Base-by-base conservation (phyloP, 2,797 vertebrate genomes). In the Siniperca undulata region DNA sequence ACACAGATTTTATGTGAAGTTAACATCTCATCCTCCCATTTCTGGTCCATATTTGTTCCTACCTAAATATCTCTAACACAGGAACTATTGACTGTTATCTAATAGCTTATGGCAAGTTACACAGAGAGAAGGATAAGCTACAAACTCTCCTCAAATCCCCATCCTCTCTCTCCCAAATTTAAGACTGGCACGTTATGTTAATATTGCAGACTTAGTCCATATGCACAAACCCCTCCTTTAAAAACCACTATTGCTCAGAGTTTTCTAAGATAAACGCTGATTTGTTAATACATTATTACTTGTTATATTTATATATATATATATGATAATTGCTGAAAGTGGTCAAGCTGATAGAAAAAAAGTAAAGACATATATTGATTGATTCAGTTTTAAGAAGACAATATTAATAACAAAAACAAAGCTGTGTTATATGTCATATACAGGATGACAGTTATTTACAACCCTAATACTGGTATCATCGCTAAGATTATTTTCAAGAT, bases 291-390 rank as follows among this genome's bases (percentile, higher is more conserved):
- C 84, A 90, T 91, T 91, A 91, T 92, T 91, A 95, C 88, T 91
- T 84, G 86, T 91, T 92, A 92, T 92, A 92, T 92, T 88, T 89
- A 89, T 93, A 91, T 91, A 88, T 90, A 88, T 90, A 88, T 93
- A 90, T 91, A 97, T 96, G 96, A 96, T 96, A 97, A 97, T 96
- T 95, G 96, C 97, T 96, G 96, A 97, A 97, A 97, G 95, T 97
- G 97, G 96, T 97, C 97, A 97, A 97, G 97, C 96, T 96, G 96
- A 97, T 98, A 97, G 95, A 97, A 97, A 97, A 93, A 97, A 97
- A 96, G 96, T 30, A 95, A 91, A 85, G 95, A 96, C 92, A 91
- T 97, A 91, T 97, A 96, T 86, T 81, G 97, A 96, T 96, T 94
- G 89, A 89, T 96, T 96, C 91, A 90, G 96, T 97, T 95, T 97